Evolutionary conservation across 2,113 vertebrate species (phyloP), one percentile per base, ranked within the genome.

Genomic region (Noctilio leporinus): DNA sequence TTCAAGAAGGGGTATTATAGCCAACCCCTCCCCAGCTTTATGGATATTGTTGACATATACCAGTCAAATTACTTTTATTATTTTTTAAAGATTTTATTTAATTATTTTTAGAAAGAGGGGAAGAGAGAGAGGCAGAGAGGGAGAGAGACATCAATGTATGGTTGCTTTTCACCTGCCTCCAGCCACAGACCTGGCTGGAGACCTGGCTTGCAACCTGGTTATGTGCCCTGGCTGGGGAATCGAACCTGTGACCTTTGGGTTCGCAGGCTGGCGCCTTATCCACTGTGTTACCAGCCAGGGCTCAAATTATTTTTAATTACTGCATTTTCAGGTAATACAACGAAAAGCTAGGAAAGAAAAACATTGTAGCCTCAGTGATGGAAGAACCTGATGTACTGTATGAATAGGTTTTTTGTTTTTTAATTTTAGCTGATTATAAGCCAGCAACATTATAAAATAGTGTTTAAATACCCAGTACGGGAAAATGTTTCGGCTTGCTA

Each of bases 351-450:
- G 4, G 16, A n/a, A 51, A 59, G 43, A 88, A 86, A 33, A 80
- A 88, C 69, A 49, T 70, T 57, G 20, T 75, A 85, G 38, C 40
- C 9, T 12, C 14, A 78, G 26, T 45, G 5, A 45, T 84, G n/a
- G 51, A 38, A 81, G 85, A 81, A 33, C 65, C 20, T 22, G 7
- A 45, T 62, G 17, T 19, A 38, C 22, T 64, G 2, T 70, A 59
- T 76, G 51, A 30, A 59, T 59, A 10, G 55, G 26, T 59, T 59
- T 62, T 53, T 62, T 59, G 26, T 62, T 53, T 62, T 35, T 26
- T 33, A 62, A n/a, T n/a, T 55, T 91, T 92, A 87, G 19, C 67
- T 93, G 59, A 85, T 47, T 80, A 89, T 77, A 94, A 76, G 51
- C 57, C 83, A 88, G 51, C 26, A 70, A 2, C 57, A n/a, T 82